Evolutionary conservation across 2,888 invertebrate genomes (phyloP).

Genomic region (Leucophenga maculata): DNA sequence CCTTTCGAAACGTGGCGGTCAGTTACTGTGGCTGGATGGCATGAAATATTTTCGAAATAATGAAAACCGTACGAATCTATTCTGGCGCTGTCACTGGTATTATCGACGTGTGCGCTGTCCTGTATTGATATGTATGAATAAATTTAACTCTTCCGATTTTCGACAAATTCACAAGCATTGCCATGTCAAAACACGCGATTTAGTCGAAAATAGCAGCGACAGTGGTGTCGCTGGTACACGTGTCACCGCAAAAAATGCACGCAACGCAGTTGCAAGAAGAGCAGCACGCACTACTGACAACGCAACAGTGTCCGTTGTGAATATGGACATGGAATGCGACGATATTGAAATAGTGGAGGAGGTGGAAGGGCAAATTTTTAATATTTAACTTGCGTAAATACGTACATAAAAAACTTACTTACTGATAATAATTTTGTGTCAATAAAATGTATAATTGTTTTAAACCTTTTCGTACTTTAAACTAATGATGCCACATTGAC

Average conservation of each 20-base stretch:
- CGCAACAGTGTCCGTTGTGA: conserved; percentile 33
- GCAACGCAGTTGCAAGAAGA: conserved; percentile 24
- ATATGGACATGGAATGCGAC: not conserved
- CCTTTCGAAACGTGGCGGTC: conserved; percentile 69
- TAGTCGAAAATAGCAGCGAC: conserved; percentile 31
- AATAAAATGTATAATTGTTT: too few species aligned
- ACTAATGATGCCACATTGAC: not conserved
- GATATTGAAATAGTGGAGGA: conserved; percentile 30
- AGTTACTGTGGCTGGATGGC: conserved; percentile 70
- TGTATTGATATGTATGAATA: conserved; percentile 71
- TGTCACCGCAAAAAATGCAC: not conserved
- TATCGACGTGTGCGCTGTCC: conserved; percentile 70
- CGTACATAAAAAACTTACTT: not conserved
- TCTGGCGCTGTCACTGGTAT: conserved; percentile 72
- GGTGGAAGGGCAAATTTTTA: conserved; percentile 39
- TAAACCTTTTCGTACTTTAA: not conserved
- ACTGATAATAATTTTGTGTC: not conserved
- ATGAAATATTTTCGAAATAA: conserved; percentile 71
- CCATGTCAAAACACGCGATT: conserved; percentile 56
- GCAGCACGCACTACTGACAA: not conserved
- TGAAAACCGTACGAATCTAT: conserved; percentile 70
- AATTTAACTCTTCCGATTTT: conserved; percentile 67
- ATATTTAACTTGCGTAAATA: conserved; percentile 35
- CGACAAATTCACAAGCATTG: conserved; percentile 70
- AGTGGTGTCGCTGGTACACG: conserved; percentile 38